Conservation (phyloP, 2,113 vertebrate genomes). For the Oryzias celebensis region DNA sequence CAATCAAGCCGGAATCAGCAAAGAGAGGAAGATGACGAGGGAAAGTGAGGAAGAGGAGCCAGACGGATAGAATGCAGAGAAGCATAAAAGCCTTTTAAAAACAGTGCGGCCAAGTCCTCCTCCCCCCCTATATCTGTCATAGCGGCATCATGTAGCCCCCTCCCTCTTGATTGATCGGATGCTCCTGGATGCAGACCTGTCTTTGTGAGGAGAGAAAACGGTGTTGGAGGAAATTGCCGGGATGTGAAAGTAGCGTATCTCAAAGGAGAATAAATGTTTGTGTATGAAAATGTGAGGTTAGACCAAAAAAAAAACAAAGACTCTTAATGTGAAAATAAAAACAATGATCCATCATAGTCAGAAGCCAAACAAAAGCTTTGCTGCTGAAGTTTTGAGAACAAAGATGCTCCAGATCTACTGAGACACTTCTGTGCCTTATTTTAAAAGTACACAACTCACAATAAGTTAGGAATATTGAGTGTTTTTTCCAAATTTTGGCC, state of each 20-base stretch:
- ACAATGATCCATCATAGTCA: no score
- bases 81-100: slow-evolving; percentile 11
- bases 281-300: no score
- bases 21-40: slow-evolving; percentile 23
- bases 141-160: background rate
- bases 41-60: background rate
- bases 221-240: background rate
- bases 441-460: no score
- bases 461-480: no score
- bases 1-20: slow-evolving; percentile 10
- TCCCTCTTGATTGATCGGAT: background rate
- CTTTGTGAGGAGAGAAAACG: background rate
- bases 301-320: no score
- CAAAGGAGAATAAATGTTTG: no score
- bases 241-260: background rate
- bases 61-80: slow-evolving; percentile 3
- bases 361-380: no score
- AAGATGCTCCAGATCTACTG: no score
- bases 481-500: no score
- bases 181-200: slow-evolving; percentile 1
- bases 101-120: background rate
- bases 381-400: no score
- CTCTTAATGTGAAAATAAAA: no score
- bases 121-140: slow-evolving; percentile 8
- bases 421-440: no score